Conservation (phyloP, 2,797 vertebrate genomes). For the Sebastes hopkinsi region DNA sequence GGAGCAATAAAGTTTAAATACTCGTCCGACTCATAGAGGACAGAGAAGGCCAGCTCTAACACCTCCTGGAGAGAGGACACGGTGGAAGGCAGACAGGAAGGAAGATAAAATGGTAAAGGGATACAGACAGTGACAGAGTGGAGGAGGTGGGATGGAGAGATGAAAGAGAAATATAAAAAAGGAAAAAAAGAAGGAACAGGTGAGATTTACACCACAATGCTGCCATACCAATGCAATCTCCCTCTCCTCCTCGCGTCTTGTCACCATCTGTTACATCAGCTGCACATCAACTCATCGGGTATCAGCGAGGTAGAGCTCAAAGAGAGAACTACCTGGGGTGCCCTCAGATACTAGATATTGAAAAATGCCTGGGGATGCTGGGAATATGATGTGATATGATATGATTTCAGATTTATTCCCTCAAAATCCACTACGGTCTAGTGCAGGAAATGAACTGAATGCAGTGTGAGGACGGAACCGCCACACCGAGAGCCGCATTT, state of each 20-base stretch:
- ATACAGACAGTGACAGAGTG: conserved; percentile 11
- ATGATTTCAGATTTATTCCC: background rate
- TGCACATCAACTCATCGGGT: conserved; percentile 14
- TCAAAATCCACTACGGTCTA: background rate
- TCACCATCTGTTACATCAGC: conserved; percentile 39
- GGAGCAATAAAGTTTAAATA: conserved; percentile 99
- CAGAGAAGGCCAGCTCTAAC: conserved; percentile 97
- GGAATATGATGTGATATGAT: background rate
- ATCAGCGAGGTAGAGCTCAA: background rate
- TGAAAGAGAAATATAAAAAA: background rate
- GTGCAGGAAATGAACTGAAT: background rate
- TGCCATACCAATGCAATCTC: background rate
- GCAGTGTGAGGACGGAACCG: background rate
- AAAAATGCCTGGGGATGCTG: background rate
- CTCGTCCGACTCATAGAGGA: conserved; percentile 97
- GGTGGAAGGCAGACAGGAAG: conserved; percentile 6
- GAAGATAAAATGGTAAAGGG: conserved; percentile 6
- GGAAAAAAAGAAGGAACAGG: conserved; percentile 23
- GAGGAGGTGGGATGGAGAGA: conserved; percentile 6
- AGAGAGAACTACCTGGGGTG: conserved; percentile 10
- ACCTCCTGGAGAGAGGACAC: conserved; percentile 87
- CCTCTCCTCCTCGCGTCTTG: conserved; percentile 7
- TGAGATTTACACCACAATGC: conserved; percentile 40
- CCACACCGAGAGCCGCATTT: conserved; percentile 12
- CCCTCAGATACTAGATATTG: conserved; percentile 2